Base-by-base conservation (phyloP, 2,113 vertebrate species). In the Brevimyrus niger region DNA sequence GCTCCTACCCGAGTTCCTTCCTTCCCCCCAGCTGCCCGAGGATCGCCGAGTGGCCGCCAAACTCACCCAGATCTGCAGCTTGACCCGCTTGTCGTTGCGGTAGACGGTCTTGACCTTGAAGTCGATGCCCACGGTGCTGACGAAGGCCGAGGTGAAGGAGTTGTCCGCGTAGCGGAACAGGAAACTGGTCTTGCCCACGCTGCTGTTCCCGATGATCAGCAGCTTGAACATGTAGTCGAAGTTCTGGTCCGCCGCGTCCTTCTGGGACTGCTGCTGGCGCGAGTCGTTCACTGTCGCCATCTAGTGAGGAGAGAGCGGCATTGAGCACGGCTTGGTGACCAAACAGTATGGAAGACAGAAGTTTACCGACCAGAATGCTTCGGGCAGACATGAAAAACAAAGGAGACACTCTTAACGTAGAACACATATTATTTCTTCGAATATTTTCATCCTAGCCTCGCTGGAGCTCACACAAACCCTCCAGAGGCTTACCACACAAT, bases 211-310 rank as follows among this genome's bases (percentile, higher is more conserved):
- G 0, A 98, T 98, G 90, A 98, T 97, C 48, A 98, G 93, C 88
- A 98, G 94, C 90, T 98, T 98, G 93, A 98, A 98, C 97, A 98
- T 98, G 94, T 97, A 98, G 93, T 98, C 97, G 3, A 98, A 98
- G 94, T 97, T 98, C 94, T 98, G 97, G 92, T 98, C 97, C 0
- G 97, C 97, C 0, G 97, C 97, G 3, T 98, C 97, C 91, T 97
- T 97, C 61, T 96, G 95, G 15, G 95, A 92, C 0, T 96, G 95
- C 91, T 94, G 95, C 91, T 94, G 95, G 82, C 95, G 93, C 0
- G 95, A 94, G 61, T 98, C 97, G 1, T 89, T 96, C 1, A 94
- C 96, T 0, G 97, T 96, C 0, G 97, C 97, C 97, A 98, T 98
- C 96, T 94, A 84, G 42, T 88, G 82, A 69, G 13, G 10, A 48